Evolutionary conservation across 2,113 vertebrate species (phyloP).

Genomic region (Podocnemis expansa): DNA sequence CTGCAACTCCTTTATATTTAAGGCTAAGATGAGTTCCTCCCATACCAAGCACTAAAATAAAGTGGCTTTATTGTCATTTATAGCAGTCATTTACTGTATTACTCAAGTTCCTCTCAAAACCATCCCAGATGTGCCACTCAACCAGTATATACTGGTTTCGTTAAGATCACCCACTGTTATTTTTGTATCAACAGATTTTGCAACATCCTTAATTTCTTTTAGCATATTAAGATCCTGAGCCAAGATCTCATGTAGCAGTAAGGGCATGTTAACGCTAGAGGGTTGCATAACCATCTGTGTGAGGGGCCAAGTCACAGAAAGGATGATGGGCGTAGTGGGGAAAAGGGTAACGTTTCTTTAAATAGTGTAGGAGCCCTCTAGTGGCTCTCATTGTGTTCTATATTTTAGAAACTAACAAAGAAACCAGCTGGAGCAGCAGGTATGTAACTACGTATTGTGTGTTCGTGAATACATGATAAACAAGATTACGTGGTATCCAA

Average conservation of each 20-base stretch:
- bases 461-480: not conserved
- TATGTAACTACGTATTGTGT: not conserved
- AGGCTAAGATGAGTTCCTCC: slow-evolving; percentile 49
- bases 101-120: slow-evolving; percentile 75
- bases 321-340: not conserved
- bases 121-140: slow-evolving; percentile 75
- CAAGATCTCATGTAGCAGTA: slow-evolving; percentile 45
- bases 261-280: slow-evolving; percentile 52
- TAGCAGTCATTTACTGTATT: slow-evolving; percentile 70
- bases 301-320: not conserved
- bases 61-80: slow-evolving; percentile 49
- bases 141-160: slow-evolving; percentile 72
- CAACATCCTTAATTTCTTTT: slow-evolving; percentile 72
- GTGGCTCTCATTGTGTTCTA: not conserved
- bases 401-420: not conserved
- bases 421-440: not conserved
- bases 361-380: not conserved
- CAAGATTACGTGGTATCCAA: not conserved
- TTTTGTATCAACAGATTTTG: slow-evolving; percentile 74
- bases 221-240: slow-evolving; percentile 59
- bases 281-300: slow-evolving; percentile 45
- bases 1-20: slow-evolving; percentile 55
- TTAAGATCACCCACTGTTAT: slow-evolving; percentile 74
- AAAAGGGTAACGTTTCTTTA: not conserved
- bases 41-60: slow-evolving; percentile 56